Conservation (phyloP, 2,888 invertebrate species). For the Melikaiella ostensackeni region DNA sequence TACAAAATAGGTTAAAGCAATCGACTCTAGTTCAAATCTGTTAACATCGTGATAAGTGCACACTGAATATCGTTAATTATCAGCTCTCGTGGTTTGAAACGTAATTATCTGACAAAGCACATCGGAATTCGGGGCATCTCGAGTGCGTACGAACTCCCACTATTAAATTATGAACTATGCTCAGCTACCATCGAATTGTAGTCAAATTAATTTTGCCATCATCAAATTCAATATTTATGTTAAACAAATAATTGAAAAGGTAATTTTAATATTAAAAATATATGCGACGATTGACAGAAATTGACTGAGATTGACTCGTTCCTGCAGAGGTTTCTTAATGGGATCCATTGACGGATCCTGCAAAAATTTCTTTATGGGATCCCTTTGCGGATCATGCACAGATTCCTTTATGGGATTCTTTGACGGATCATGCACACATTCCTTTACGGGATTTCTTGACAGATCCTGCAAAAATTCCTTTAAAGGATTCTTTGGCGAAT, state of each 20-base stretch:
- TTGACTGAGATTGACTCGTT: too few relatives aligned
- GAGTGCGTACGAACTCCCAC: neutral
- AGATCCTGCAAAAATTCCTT: too few relatives aligned
- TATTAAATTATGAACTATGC: neutral
- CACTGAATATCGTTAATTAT: slow-evolving; percentile 13
- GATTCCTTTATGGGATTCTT: too few relatives aligned
- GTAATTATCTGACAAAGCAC: slow-evolving; percentile 35
- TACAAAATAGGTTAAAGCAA: slow-evolving; percentile 1
- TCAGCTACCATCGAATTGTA: neutral
- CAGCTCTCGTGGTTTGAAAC: slow-evolving; percentile 23
- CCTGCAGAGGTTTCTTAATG: too few relatives aligned
- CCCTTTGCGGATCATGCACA: too few relatives aligned
- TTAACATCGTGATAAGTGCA: neutral
- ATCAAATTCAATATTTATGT: neutral
- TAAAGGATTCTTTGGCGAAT: too few relatives aligned
- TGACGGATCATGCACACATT: too few relatives aligned
- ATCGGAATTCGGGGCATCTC: slow-evolving; percentile 26
- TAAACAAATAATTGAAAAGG: too few relatives aligned
- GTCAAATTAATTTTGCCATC: neutral
- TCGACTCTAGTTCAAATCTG: neutral
- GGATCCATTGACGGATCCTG: too few relatives aligned
- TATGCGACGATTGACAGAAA: too few relatives aligned
- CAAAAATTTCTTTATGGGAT: too few relatives aligned
- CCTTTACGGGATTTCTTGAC: too few relatives aligned
- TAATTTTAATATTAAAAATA: neutral